These are phyloP conservation scores for Microctenopoma lineatum DNA, from an alignment of 2,797 vertebrate genomes.

Conservation along the genomic window DNA sequence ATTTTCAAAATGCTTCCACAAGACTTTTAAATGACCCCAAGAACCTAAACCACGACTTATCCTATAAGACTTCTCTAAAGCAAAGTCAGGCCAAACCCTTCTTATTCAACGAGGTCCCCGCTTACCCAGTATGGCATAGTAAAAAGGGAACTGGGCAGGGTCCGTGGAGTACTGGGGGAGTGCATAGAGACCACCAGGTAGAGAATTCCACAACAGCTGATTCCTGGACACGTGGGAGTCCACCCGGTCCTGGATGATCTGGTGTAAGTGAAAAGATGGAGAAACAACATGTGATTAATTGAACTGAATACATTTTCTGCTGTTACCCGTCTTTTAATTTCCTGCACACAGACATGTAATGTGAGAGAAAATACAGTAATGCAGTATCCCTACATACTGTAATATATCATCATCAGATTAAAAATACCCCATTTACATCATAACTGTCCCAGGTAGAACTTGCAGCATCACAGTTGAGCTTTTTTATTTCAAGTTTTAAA, in stretches of 20 bases:
- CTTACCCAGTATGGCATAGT: slow-evolving; percentile 84
- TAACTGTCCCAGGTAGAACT: no score
- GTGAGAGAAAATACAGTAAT: no score
- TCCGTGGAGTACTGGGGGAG: slow-evolving; percentile 85
- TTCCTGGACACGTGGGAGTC: slow-evolving; percentile 81
- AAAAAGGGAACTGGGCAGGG: slow-evolving; percentile 83
- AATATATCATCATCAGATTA: no score
- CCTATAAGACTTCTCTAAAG: background rate
- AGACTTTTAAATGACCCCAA: background rate
- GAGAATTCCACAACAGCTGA: slow-evolving; percentile 83
- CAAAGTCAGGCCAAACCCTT: background rate
- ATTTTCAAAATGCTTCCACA: background rate
- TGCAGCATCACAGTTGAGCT: no score
- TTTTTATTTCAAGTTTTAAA: no score
- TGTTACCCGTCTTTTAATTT: no score
- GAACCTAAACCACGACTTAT: background rate
- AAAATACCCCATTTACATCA: no score
- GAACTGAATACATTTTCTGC: background rate
- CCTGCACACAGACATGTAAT: no score
- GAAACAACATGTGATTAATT: background rate
- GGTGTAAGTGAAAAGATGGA: background rate
- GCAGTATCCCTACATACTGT: no score
- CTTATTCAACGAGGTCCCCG: background rate
- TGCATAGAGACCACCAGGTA: slow-evolving; percentile 83
- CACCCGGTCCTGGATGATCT: slow-evolving; percentile 85